Conservation (phyloP, 2,797 vertebrate species). For the Oryzias sinensis region DNA sequence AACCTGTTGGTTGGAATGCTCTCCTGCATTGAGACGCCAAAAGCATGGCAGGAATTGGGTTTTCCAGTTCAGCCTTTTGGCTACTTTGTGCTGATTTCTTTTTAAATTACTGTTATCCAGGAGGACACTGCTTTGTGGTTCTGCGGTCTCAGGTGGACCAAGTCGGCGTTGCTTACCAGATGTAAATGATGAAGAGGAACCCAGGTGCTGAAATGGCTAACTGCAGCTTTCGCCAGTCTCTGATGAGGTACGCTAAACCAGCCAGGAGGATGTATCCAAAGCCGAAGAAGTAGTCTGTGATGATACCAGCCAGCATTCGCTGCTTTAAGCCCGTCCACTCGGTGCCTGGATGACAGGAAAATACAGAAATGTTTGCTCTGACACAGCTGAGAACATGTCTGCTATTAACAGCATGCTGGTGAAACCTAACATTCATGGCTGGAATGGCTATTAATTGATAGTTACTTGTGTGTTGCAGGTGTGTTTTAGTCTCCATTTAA, state of each 20-base stretch:
- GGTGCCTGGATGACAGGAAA: conserved; percentile 64
- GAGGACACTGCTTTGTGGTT: background rate
- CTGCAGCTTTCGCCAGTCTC: conserved; percentile 84
- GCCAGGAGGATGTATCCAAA: conserved; percentile 80
- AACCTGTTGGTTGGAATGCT: background rate
- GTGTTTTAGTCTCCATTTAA: too few relatives aligned
- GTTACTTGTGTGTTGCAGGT: too few relatives aligned
- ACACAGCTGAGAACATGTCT: too few relatives aligned
- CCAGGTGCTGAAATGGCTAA: conserved; percentile 73
- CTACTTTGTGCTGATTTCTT: too few relatives aligned
- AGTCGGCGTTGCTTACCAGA: conserved; percentile 71
- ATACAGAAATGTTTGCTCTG: too few relatives aligned
- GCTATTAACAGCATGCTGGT: too few relatives aligned
- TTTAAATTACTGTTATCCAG: background rate
- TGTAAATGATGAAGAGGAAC: conserved; percentile 76
- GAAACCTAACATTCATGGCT: too few relatives aligned
- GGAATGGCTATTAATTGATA: too few relatives aligned
- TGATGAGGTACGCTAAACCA: conserved; percentile 78
- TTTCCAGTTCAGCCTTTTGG: too few relatives aligned
- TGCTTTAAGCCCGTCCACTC: conserved; percentile 82
- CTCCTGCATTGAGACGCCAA: too few relatives aligned
- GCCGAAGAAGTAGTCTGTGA: conserved; percentile 76
- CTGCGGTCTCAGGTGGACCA: background rate
- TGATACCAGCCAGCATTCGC: conserved; percentile 75
- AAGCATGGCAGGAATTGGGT: background rate